These are phyloP conservation scores for Lasioglossum oenotherae DNA, from an alignment of 2,888 invertebrate genomes.

Conservation along the genomic window DNA sequence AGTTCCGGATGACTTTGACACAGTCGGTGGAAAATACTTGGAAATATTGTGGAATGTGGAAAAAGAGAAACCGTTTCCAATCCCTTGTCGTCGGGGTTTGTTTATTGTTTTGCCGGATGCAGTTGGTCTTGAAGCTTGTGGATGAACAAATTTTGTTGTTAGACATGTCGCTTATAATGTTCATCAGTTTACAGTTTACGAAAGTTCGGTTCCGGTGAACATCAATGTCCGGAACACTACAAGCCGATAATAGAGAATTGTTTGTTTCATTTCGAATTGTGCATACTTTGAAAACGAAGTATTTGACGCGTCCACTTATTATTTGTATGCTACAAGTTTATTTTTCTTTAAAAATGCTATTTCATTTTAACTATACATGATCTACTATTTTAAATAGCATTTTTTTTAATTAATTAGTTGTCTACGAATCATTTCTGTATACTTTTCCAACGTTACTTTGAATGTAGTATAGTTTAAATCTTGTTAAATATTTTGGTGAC, in stretches of 20 bases:
- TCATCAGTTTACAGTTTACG: neutral
- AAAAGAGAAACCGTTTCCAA: neutral
- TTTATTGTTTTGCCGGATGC: neutral
- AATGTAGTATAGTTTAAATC: neutral
- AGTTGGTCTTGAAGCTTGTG: neutral
- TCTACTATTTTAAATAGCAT: neutral
- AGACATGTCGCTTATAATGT: neutral
- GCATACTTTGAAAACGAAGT: neutral
- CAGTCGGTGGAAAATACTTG: neutral
- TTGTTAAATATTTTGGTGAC: neutral
- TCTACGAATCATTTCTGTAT: too few species aligned
- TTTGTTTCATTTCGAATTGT: neutral
- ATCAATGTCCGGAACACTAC: neutral
- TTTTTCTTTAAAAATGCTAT: neutral
- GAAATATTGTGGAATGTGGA: neutral
- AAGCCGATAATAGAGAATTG: neutral
- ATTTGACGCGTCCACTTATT: neutral
- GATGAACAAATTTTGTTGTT: neutral
- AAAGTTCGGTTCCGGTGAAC: neutral
- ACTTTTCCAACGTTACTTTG: neutral
- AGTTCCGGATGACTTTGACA: conserved; percentile 7
- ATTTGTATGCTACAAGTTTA: neutral
- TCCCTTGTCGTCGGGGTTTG: neutral
- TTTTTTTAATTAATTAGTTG: neutral
- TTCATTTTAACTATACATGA: neutral